Conservation (phyloP, 2,888 invertebrate genomes). For the Spatulosminthurus flaviceps region DNA sequence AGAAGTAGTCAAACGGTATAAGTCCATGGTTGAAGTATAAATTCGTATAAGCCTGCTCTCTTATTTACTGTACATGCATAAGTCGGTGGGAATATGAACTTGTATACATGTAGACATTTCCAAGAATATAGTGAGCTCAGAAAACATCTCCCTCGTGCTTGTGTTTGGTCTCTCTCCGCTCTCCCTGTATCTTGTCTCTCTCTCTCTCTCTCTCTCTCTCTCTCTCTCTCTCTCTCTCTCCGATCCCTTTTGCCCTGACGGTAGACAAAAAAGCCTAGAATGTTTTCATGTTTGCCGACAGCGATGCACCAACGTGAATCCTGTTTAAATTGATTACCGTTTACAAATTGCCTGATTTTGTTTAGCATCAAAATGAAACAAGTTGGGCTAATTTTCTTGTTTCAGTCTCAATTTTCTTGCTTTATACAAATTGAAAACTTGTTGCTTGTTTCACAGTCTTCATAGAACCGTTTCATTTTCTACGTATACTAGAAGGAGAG, state of each 20-base stretch:
- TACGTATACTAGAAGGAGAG: too few relatives aligned
- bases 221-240: background rate
- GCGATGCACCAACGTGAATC: constrained; percentile 39
- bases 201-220: background rate
- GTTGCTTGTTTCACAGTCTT: constrained; percentile 21
- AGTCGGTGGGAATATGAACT: background rate
- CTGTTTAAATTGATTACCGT: constrained; percentile 41
- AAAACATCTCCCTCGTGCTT: too few relatives aligned
- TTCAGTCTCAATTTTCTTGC: constrained; percentile 12
- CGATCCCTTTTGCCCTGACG: background rate
- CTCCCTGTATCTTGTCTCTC: constrained; percentile 7
- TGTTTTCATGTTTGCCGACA: constrained; percentile 42
- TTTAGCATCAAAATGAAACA: constrained; percentile 39
- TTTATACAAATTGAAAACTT: constrained; percentile 32
- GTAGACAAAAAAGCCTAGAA: constrained; percentile 1
- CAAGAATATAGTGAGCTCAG: background rate
- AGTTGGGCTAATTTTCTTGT: constrained; percentile 45
- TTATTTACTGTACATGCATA: background rate
- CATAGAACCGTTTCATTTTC: background rate
- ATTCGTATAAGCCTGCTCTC: too few relatives aligned
- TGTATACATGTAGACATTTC: background rate
- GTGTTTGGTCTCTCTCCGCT: background rate
- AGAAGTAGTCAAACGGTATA: too few relatives aligned
- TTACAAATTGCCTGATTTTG: constrained; percentile 46
- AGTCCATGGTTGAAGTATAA: too few relatives aligned